Evolutionary conservation across 2,888 invertebrate species (phyloP), one percentile per base, ranked within the genome.

Genomic region (Andrena trimmerana): DNA sequence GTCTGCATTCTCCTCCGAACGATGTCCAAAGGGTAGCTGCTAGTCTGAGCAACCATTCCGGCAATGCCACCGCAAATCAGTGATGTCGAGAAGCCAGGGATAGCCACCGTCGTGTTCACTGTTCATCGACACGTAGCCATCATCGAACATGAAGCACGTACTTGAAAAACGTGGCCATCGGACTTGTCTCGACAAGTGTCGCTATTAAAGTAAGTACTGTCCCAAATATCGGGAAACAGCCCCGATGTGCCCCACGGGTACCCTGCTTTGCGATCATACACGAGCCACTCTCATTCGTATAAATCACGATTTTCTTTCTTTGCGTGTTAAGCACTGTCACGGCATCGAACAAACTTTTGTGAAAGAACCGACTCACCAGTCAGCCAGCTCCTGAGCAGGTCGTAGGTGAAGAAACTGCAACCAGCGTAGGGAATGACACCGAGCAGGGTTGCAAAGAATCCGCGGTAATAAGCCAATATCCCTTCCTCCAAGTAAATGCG

Each of bases 401-500:
- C 99, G 93, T 99, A 99, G 0, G 98, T 99, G 94, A 97, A 99
- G 95, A 99, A 99, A 20, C 99, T 98, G 69, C 97, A 97, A 3
- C 99, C 99, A 0, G 99, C 99, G 94, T 99, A 99, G 0, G 99
- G 99, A 87, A 99, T 97, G 3, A 99, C 98, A 0, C 99, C 99
- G 27, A 98, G 93, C 72, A 99, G 96, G 0, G 99, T 99, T 0
- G 99, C 98, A 71, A 97, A 95, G 94, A 97, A 98, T 0, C 99
- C 99, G 87, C 97, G 95, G 93, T 98, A 99, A 75, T 99, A 95
- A 0, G 97, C 96, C 57, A 94, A 82, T 0, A 97, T 92, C 0
- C 99, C 99, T 95, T 99, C 98, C 59, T 96, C 95, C 20, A 95
- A 92, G 94, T 96, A 96, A 68, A 98, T 97, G 90, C 96, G 96